Conservation (phyloP, 2,888 invertebrate genomes). For the Spatulosminthurus flaviceps region DNA sequence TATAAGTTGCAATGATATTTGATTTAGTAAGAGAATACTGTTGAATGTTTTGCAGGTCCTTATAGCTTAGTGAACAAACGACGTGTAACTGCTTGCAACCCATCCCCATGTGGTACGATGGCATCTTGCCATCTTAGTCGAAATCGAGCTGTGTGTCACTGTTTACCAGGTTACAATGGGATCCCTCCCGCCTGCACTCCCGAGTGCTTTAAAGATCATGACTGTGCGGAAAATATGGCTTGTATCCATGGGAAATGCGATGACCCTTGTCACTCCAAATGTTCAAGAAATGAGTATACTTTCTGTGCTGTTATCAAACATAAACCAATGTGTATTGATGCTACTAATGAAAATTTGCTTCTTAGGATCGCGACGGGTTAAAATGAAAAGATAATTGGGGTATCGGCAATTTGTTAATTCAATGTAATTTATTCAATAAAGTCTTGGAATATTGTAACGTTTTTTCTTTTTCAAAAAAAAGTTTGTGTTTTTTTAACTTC, state of each 20-base stretch:
- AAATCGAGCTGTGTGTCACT: slow-evolving; percentile 61
- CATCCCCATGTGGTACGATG: slow-evolving; percentile 63
- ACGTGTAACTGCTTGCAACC: slow-evolving; percentile 60
- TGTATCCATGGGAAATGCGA: slow-evolving; percentile 62
- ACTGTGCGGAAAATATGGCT: slow-evolving; percentile 61
- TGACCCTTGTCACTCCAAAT: slow-evolving; percentile 62
- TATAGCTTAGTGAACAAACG: slow-evolving; percentile 62
- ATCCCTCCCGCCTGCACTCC: slow-evolving; percentile 63
- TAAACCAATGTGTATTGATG: slow-evolving; percentile 62
- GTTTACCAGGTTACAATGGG: slow-evolving; percentile 60
- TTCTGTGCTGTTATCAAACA: slow-evolving; percentile 62
- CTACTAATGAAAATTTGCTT: slow-evolving; percentile 60
- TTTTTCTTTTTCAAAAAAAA: no score
- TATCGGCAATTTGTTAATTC: no score
- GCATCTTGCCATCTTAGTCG: slow-evolving; percentile 61
- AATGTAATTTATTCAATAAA: no score
- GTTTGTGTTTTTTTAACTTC: no score
- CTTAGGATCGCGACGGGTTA: slow-evolving; percentile 53
- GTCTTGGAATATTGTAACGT: no score
- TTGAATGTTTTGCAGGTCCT: slow-evolving; percentile 52
- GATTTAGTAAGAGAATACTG: neutral
- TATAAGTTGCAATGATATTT: no score
- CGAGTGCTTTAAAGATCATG: slow-evolving; percentile 62
- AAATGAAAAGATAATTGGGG: no score
- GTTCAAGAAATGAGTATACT: slow-evolving; percentile 62